These are phyloP conservation scores for Chaetura pelagica DNA, from an alignment of 2,113 vertebrate species.

Conservation along the genomic window DNA sequence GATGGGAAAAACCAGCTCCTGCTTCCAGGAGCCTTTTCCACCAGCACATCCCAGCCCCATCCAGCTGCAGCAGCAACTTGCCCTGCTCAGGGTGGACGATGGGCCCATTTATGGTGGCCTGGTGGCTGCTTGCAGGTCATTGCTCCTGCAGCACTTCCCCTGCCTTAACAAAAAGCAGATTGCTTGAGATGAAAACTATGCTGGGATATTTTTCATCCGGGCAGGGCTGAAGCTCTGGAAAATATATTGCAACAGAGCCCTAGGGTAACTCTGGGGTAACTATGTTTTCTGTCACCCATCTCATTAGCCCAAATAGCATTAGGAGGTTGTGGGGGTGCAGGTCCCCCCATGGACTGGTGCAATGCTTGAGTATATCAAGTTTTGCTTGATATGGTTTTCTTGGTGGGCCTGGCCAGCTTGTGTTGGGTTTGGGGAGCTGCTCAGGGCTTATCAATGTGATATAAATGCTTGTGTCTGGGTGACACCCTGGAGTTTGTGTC, in stretches of 20 bases:
- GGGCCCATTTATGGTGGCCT: constrained; percentile 54
- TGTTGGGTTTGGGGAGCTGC: not conserved
- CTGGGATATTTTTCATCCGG: not conserved
- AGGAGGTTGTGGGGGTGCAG: fast-evolving
- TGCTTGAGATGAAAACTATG: not conserved
- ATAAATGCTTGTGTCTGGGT: not conserved
- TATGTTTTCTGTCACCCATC: not conserved
- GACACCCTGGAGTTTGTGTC: fast-evolving
- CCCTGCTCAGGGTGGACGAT: fast-evolving
- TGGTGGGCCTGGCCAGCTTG: not conserved
- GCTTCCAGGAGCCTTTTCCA: not conserved
- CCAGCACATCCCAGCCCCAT: not conserved
- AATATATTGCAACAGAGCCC: constrained; percentile 1
- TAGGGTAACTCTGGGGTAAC: not conserved
- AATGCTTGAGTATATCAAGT: fast-evolving
- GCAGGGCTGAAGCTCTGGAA: constrained; percentile 17
- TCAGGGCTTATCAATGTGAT: not conserved
- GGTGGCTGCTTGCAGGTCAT: not conserved
- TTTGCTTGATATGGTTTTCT: fast-evolving
- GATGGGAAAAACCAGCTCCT: not conserved
- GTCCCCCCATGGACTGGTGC: fast-evolving
- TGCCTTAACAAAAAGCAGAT: constrained; percentile 18
- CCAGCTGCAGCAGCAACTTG: not conserved
- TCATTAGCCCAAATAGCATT: fast-evolving
- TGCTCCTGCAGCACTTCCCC: not conserved